Evolutionary conservation across 1,140 invertebrate species (phyloP), one percentile per base, ranked within the genome.

Genomic region (Parasteatoda tepidariorum): DNA sequence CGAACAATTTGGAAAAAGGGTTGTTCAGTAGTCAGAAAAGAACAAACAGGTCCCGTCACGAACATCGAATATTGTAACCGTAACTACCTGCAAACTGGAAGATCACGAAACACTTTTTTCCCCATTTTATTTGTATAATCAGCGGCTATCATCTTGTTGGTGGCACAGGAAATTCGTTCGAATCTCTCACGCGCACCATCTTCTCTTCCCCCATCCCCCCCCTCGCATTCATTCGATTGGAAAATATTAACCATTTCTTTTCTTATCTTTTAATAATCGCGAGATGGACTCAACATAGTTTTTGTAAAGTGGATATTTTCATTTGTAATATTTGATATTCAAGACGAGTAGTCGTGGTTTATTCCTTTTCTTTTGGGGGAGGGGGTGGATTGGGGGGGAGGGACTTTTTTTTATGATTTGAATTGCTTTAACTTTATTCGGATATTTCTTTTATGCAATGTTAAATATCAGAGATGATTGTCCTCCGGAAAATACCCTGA

Each of bases 81-180:
- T 54, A 71, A 71, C 68, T 54, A 55, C 68, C 68, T 74, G 71
- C 38, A 48, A 48, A 48, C 38, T 48, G 38, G 9, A 48, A 13
- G 9, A 48, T 48, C 38, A 48, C 38, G 38, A 48, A n/a, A 48
- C 38, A 48, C 38, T 48, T n/a, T n/a, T n/a, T n/a, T n/a, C n/a
- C n/a, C n/a, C 38, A 18, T 18, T 48, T 48, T 18, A 48, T 13
- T 48, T 48, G 9, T 41, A 13, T 48, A 70, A 81, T 81, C 78
- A 81, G 66, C 64, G 30, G 18, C 11, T 41, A n/a, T 41, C 48
- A 81, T 81, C 78, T 81, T 55, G 41, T 28, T 79, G n/a, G 24
- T 22, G 70, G 64, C n/a, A 55, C 78, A 81, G 78, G 78, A 81
- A 81, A 61, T 41, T 70, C 78, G 54, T 33, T 30, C 78, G 70